Conservation (phyloP, 2,888 invertebrate species). For the Cataglyphis altisquamis region DNA sequence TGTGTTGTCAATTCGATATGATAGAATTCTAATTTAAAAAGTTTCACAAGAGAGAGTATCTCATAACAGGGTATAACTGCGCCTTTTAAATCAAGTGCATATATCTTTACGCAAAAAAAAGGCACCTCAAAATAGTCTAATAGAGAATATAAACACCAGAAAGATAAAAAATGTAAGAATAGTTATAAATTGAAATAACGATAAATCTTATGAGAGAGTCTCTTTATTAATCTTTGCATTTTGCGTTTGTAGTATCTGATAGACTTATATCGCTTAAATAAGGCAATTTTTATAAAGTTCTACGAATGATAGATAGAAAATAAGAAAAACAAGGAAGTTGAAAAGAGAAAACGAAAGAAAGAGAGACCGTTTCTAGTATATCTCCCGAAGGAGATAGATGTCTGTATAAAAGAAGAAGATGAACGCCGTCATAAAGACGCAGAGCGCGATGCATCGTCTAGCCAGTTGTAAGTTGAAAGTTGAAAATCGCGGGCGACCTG, state of each 20-base stretch:
- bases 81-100: neutral
- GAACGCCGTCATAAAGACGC: neutral
- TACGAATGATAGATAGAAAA: neutral
- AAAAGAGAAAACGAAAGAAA: neutral
- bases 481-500: conserved; percentile 74
- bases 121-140: neutral
- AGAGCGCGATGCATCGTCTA: neutral
- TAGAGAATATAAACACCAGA: neutral
- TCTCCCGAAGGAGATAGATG: neutral
- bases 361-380: neutral
- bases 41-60: neutral
- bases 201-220: neutral
- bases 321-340: neutral
- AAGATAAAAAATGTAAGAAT: neutral
- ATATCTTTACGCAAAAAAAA: neutral
- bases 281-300: neutral
- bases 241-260: neutral
- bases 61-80: neutral
- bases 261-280: neutral
- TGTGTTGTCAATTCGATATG: neutral
- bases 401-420: conserved; percentile 8
- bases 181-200: neutral
- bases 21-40: neutral
- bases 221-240: neutral
- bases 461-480: conserved; percentile 33